Conservation (phyloP, 2,888 invertebrate species). For the Eupithecia pulchellata region DNA sequence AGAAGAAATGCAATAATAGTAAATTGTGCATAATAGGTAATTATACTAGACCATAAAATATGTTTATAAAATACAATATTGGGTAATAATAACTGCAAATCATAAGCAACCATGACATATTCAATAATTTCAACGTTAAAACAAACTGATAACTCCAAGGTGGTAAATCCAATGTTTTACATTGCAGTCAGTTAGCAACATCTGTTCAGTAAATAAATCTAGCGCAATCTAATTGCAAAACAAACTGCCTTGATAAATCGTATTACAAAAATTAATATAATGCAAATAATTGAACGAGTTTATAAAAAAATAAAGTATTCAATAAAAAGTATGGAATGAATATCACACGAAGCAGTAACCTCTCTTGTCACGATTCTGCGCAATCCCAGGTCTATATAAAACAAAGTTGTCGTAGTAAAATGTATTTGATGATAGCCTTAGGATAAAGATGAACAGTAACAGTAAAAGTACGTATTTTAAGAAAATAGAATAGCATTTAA, state of each 20-base stretch:
- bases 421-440: conserved; percentile 55
- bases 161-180: conserved; percentile 70
- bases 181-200: conserved; percentile 56
- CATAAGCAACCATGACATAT: conserved; percentile 66
- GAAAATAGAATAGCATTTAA: conserved; percentile 84
- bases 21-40: conserved; percentile 77
- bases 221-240: conserved; percentile 83
- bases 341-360: conserved; percentile 81
- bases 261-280: conserved; percentile 36
- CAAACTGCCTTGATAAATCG: conserved; percentile 50
- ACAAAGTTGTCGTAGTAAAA: conserved; percentile 33
- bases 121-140: conserved; percentile 57
- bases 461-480: conserved; percentile 78
- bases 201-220: conserved; percentile 60
- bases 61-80: conserved; percentile 82
- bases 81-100: conserved; percentile 81
- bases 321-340: conserved; percentile 76
- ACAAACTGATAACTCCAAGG: conserved; percentile 39
- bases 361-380: conserved; percentile 60
- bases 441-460: conserved; percentile 62
- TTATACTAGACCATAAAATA: conserved; percentile 82
- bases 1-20: conserved; percentile 78
- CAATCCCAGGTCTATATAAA: conserved; percentile 48
- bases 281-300: conserved; percentile 53
- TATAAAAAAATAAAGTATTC: conserved; percentile 60